phyloP scores from a whole-genome alignment of 2,113 vertebrate species.

The Micronisus gabar region DNA sequence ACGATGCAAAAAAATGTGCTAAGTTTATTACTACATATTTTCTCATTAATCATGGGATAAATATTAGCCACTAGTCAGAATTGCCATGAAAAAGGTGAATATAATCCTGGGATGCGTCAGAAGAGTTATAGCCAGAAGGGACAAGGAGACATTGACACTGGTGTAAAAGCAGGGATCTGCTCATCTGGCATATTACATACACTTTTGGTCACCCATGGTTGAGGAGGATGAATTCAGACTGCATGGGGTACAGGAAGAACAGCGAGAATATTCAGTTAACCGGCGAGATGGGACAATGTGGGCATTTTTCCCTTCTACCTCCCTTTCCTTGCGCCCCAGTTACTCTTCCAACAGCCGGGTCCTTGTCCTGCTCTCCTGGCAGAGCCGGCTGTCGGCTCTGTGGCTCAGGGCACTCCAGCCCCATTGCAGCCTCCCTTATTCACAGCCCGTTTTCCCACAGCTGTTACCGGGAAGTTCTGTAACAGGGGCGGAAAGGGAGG shows the following conservation, averaged over 20 bases:
- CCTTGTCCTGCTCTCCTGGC: background rate
- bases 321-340: background rate
- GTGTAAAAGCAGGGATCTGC: background rate
- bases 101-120: background rate
- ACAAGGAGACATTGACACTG: background rate
- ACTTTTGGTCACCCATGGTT: background rate
- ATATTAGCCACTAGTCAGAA: background rate
- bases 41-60: background rate
- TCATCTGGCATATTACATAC: background rate
- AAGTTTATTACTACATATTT: background rate
- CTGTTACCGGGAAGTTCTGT: background rate
- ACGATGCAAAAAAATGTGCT: background rate
- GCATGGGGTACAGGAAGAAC: background rate
- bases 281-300: background rate
- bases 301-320: background rate
- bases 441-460: background rate
- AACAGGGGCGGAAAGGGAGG: background rate
- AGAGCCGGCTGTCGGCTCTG: background rate
- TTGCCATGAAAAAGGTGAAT: background rate
- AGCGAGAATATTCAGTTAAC: background rate
- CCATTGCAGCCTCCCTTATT: rapidly evolving
- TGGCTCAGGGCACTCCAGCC: background rate
- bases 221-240: background rate
- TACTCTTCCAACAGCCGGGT: background rate
- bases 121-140: background rate